Percentiles rank a stretch among this genome's conserved stretches.
phyloP scores from a whole-genome alignment of 2,113 vertebrate species.

The Myocastor coypus region DNA sequence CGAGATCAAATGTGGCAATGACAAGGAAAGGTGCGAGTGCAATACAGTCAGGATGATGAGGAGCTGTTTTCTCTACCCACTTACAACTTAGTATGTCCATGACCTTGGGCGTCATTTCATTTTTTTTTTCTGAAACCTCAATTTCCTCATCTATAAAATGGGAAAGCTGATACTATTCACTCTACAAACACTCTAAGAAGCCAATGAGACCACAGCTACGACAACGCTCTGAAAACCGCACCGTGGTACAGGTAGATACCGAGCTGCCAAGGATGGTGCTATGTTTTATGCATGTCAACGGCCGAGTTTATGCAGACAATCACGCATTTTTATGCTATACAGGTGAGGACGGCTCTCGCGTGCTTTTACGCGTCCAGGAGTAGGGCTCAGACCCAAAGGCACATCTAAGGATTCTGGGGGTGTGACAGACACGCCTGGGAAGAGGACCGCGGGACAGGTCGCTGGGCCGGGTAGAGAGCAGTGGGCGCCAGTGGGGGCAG shows the following conservation, averaged over 20 bases:
- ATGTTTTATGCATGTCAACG: constrained; percentile 13
- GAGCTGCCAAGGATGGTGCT: neutral
- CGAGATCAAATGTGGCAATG: constrained; percentile 71
- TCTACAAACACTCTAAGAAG: constrained; percentile 1
- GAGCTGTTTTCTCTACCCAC: constrained; percentile 24
- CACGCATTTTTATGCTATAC: constrained; percentile 32
- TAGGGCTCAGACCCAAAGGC: neutral
- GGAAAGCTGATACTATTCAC: constrained; percentile 43
- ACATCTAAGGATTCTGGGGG: constrained; percentile 63
- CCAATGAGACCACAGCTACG: neutral
- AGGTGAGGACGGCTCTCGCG: constrained; percentile 62
- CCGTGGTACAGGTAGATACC: neutral
- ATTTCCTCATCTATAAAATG: constrained; percentile 79
- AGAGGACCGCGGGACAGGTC: neutral
- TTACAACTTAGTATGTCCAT: constrained; percentile 47
- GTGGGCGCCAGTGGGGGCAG: constrained; percentile 70
- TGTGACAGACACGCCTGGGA: constrained; percentile 65
- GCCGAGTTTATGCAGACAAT: constrained; percentile 44
- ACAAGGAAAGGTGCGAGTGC: constrained; percentile 59
- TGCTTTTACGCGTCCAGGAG: constrained; percentile 49
- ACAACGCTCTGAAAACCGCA: neutral
- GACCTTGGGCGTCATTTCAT: constrained; percentile 76
- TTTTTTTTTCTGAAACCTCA: constrained; percentile 51
- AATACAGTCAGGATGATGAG: constrained; percentile 20
- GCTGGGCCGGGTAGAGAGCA: constrained; percentile 54